Evolutionary conservation across 2,797 vertebrate species (phyloP), one percentile per base, ranked within the genome.

Genomic region (Mionectes olivaceus): DNA sequence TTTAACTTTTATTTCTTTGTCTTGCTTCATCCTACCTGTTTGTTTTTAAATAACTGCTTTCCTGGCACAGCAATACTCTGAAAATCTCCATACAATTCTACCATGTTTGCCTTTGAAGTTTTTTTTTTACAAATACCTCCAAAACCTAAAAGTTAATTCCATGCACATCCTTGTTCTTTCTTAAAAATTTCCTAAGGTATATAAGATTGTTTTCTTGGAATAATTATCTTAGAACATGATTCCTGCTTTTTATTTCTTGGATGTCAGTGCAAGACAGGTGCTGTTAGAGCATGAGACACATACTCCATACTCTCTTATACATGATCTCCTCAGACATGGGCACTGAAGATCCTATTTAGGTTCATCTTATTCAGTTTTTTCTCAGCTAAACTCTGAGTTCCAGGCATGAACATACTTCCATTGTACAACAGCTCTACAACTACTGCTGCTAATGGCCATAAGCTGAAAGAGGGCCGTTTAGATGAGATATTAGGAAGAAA

Each of bases 1-100:
- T 79, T 95, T 92, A 87, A 59, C 33, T 89, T 81, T 52, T 90
- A 71, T 85, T 76, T 76, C 77, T 94, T 76, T 50, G 46, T 87
- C 64, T 92, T 1, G 0, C 43, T 95, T 93, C 18, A 7, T 83
- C n/a, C 27, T 83, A 83, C 52, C 86, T 95, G 30, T 75, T 80
- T 83, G 25, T 64, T 44, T 7, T 83, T 71, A 43, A 80, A 70
- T 71, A 75, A 80, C 23, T 83, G 17, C 47, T 73, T 55, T 64
- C 33, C 83, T 82, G 17, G 18, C 39, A 76, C 79, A 75, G 30
- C 19, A 85, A 30, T 47, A 24, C 44, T 71, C 49, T 83, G n/a
- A 63, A 93, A 73, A 52, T 83, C 49, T 70, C 27, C 0, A 3
- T 65, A 37, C 41, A 67, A 21, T 82, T 94, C 60, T 88, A 53